Evolutionary conservation across 2,888 invertebrate species (phyloP), one percentile per base, ranked within the genome.

Genomic region (Parnassius glacialis): DNA sequence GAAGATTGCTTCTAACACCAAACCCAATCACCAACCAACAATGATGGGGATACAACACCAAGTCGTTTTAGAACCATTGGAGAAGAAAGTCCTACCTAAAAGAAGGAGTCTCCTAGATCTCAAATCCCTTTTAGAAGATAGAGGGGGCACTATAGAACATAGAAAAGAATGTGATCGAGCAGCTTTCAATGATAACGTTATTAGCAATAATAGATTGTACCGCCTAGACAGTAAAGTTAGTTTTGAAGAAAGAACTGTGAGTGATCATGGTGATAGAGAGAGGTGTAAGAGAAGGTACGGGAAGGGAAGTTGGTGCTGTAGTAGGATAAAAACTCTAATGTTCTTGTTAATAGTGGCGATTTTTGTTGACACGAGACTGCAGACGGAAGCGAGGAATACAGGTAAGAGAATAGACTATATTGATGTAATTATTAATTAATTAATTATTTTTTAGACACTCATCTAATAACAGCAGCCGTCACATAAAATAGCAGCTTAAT

Each of bases 51-150:
- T 73, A 65, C 74, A 73, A 65, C 68, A 72, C 59, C 67, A 66
- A 64, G 67, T 62, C 57, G 67, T 62, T 57, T 62, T 70, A 66
- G 74, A 73, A 61, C 88, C 87, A 10, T 74, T 85, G 69, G 85
- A 84, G 68, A 88, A 85, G 69, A 82, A 82, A 57, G 80, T 82
- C 60, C 80, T 82, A 57, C 79, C 74, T 64, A 81, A 80, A 74
- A 79, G 81, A 67, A 83, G 80, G 73, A 80, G 83, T 68, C 78
- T 89, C 60, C 80, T 84, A 78, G 85, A 90, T 74, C 85, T 89
- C 65, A 91, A 86, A 87, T 81, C 83, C 10, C 78, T 89, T 66
- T 69, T 90, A 73, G 90, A 90, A 79, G 91, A 91, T 68, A 89
- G 91, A 91, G 91, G 90, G 67, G 82, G 80, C 61, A 78, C 76